These are phyloP conservation scores for Clusia tigrina DNA, from an alignment of 2,888 invertebrate genomes.

Conservation along the genomic window DNA sequence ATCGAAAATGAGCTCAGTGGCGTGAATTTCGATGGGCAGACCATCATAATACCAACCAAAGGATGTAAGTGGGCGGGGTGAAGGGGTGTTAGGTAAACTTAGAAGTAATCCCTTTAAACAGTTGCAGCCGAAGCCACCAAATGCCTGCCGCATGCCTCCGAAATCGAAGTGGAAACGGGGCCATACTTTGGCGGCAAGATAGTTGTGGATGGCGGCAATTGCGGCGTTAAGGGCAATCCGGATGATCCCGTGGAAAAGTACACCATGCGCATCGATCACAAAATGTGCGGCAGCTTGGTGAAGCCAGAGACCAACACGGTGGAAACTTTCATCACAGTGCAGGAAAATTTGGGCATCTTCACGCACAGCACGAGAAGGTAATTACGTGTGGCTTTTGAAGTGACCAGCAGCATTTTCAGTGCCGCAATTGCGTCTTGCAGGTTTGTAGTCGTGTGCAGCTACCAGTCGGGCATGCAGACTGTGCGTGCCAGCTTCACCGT, in stretches of 20 bases:
- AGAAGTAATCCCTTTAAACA: slow-evolving; percentile 48
- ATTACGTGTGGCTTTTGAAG: not conserved
- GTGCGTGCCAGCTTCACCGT: slow-evolving; percentile 80
- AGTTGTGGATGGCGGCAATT: slow-evolving; percentile 75
- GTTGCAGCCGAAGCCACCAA: slow-evolving; percentile 84
- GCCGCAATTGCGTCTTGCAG: slow-evolving; percentile 61
- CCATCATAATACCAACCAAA: slow-evolving; percentile 80
- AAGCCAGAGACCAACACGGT: slow-evolving; percentile 77
- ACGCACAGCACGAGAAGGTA: slow-evolving; percentile 80
- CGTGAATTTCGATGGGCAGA: slow-evolving; percentile 70
- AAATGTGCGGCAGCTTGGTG: slow-evolving; percentile 76
- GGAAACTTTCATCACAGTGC: slow-evolving; percentile 82
- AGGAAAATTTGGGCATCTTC: slow-evolving; percentile 82
- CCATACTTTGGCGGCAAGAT: slow-evolving; percentile 83
- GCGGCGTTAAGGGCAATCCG: slow-evolving; percentile 78
- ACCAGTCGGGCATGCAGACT: slow-evolving; percentile 82
- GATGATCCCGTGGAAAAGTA: slow-evolving; percentile 77
- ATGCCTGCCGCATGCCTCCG: slow-evolving; percentile 81
- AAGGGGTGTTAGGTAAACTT: slow-evolving; percentile 4
- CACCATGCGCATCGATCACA: slow-evolving; percentile 77
- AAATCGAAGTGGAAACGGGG: slow-evolving; percentile 84
- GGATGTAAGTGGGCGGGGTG: slow-evolving; percentile 85
- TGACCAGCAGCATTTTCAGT: not conserved
- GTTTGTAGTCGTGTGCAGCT: slow-evolving; percentile 82
- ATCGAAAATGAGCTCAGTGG: slow-evolving; percentile 56